Evolutionary conservation across 2,113 vertebrate genomes (phyloP).

Genomic region (Helogale parvula): DNA sequence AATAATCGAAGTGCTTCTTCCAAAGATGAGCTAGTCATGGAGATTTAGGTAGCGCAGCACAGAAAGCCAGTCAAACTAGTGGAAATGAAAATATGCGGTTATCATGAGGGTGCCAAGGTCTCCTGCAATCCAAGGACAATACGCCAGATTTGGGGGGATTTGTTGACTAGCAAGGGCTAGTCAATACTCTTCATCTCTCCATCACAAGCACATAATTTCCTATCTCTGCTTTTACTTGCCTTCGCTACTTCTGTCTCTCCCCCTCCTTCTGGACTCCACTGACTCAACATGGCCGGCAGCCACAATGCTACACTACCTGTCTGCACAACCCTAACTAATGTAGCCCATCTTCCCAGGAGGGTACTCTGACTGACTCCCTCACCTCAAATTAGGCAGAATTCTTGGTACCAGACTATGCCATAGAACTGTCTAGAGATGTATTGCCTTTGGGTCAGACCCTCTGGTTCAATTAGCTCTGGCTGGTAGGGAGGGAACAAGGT

Average conservation of each 20-base stretch:
- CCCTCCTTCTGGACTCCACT: not conserved
- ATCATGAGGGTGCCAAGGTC: not conserved
- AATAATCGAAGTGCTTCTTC: not conserved
- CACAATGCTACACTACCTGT: accelerated
- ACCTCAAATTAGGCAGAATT: not conserved
- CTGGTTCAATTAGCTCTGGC: not conserved
- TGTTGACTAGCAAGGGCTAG: not conserved
- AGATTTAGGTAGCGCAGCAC: not conserved
- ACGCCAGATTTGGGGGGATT: not conserved
- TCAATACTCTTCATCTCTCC: not conserved
- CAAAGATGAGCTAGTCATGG: not conserved
- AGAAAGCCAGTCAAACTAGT: not conserved
- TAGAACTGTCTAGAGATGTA: not conserved
- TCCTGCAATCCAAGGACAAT: not conserved
- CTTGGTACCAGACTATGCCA: not conserved
- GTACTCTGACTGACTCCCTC: accelerated
- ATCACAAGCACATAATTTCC: not conserved
- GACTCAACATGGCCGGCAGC: not conserved
- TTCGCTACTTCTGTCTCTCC: not conserved
- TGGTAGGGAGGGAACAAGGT: not conserved
- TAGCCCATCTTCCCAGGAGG: not conserved
- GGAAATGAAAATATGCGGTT: not conserved
- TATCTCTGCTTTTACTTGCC: not conserved
- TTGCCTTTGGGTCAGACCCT: not conserved
- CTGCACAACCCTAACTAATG: not conserved